phyloP scores from a whole-genome alignment of 1,140 invertebrate species.

The Eciton burchellii region DNA sequence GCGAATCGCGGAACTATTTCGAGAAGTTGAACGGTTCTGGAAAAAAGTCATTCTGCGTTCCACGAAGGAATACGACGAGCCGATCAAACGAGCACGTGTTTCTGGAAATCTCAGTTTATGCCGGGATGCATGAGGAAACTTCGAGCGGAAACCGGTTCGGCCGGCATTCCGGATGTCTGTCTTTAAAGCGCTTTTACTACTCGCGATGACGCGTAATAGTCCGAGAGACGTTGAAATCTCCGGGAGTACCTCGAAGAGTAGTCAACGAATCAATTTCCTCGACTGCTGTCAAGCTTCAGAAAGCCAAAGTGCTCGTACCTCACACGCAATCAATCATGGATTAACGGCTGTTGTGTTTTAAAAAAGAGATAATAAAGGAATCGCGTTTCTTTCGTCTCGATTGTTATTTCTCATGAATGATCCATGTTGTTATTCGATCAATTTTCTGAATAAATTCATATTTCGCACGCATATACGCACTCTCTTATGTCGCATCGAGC shows the following conservation, averaged over 20 bases:
- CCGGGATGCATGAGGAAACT: background rate
- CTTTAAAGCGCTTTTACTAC: constrained; percentile 29
- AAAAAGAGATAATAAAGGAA: background rate
- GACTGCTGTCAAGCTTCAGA: constrained; percentile 26
- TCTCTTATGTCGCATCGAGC: no score
- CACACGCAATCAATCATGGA: background rate
- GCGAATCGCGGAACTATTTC: background rate
- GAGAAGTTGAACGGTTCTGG: constrained; percentile 18
- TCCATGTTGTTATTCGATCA: no score
- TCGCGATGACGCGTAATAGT: constrained; percentile 26
- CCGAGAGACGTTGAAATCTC: constrained; percentile 14
- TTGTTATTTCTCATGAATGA: no score
- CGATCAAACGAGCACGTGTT: background rate
- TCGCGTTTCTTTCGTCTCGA: background rate
- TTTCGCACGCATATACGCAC: no score
- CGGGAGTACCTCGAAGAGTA: background rate
- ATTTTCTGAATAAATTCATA: no score
- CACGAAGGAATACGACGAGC: background rate
- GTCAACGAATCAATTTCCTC: constrained; percentile 48
- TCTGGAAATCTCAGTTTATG: constrained; percentile 36
- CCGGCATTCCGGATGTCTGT: constrained; percentile 3
- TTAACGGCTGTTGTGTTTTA: background rate
- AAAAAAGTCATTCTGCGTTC: constrained; percentile 11
- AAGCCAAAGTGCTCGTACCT: background rate
- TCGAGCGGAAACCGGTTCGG: background rate